phyloP scores from a whole-genome alignment of 1,140 invertebrate genomes.

The Octopus bimaculoides region DNA sequence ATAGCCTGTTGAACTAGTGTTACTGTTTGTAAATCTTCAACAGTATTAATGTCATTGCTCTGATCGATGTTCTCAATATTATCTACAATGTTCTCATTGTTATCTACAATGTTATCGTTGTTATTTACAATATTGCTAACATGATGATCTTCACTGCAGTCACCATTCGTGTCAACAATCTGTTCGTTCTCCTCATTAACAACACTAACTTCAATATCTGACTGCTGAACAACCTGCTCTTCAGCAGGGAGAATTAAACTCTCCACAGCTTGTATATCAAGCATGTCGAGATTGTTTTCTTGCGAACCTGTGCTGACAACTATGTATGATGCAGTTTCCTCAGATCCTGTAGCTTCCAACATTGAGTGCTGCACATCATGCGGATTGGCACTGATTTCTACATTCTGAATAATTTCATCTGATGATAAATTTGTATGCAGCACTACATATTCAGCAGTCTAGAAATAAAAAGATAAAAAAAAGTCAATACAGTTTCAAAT shows the following conservation, averaged over 20 bases:
- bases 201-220: constrained; percentile 17
- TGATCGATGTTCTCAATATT: constrained; percentile 12
- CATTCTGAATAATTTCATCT: constrained; percentile 30
- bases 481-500: background rate
- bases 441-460: constrained; percentile 43
- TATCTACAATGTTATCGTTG: background rate
- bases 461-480: constrained; percentile 7
- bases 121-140: too few species aligned
- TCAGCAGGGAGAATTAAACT: constrained; percentile 31
- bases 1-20: background rate
- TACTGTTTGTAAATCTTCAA: background rate
- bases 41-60: background rate
- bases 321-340: constrained; percentile 30
- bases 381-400: constrained; percentile 37
- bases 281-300: constrained; percentile 30
- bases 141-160: background rate
- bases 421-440: constrained; percentile 32
- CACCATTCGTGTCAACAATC: constrained; percentile 25
- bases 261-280: constrained; percentile 36
- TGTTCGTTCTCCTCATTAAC: constrained; percentile 18
- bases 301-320: constrained; percentile 29
- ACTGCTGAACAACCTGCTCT: constrained; percentile 14
- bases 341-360: constrained; percentile 28
- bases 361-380: constrained; percentile 27
- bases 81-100: constrained; percentile 15